phyloP scores from a whole-genome alignment of 1,140 invertebrate genomes.

The Brachystomella parvula region DNA sequence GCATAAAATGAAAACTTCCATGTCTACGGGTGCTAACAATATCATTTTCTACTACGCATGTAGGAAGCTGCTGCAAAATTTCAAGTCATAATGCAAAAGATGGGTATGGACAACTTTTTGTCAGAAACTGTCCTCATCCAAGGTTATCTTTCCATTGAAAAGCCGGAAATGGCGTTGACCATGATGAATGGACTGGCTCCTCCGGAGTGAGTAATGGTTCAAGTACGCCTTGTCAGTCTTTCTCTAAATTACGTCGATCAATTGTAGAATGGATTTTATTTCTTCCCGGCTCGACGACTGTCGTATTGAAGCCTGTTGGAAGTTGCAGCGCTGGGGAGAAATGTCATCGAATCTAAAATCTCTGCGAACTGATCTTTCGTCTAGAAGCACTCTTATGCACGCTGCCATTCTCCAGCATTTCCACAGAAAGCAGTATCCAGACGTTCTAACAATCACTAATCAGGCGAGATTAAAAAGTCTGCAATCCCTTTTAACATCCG shows the following conservation, averaged over 20 bases:
- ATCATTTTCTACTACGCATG: too few species aligned
- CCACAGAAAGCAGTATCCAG: conserved; percentile 35
- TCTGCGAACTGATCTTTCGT: neutral
- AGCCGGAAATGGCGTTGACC: neutral
- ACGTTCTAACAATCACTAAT: conserved; percentile 35
- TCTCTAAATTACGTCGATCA: too few species aligned
- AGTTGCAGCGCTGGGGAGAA: conserved; percentile 10
- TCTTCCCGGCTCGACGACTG: neutral
- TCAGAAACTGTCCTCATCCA: neutral
- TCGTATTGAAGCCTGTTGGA: conserved; percentile 12
- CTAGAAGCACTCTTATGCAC: neutral
- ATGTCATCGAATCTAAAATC: neutral
- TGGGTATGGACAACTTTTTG: neutral
- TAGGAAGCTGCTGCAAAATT: conserved; percentile 5
- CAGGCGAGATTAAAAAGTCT: conserved; percentile 44
- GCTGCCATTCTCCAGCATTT: neutral
- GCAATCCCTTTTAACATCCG: conserved; percentile 48
- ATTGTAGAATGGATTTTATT: neutral
- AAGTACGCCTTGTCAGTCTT: too few species aligned
- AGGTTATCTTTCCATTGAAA: conserved; percentile 1
- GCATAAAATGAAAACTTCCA: too few species aligned
- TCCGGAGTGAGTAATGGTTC: neutral
- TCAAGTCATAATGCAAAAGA: neutral
- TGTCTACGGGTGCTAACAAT: too few species aligned
- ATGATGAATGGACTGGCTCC: neutral